Evolutionary conservation across 2,113 vertebrate genomes (phyloP).

Genomic region (Leiothrix lutea): DNA sequence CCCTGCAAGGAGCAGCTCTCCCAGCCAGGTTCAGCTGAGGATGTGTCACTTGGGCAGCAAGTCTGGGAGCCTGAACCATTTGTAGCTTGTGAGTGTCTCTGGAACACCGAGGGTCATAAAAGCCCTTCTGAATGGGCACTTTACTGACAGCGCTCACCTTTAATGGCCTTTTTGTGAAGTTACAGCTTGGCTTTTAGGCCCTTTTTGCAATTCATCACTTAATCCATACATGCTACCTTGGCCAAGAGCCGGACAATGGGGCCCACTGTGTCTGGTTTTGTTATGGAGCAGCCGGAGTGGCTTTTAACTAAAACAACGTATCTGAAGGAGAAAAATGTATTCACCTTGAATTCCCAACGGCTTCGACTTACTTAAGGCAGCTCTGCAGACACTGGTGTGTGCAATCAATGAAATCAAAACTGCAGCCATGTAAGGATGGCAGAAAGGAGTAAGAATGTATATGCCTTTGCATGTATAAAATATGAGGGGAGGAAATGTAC

Average conservation of each 20-base stretch:
- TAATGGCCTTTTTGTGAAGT: constrained; percentile 64
- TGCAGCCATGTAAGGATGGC: not conserved
- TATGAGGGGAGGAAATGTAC: not conserved
- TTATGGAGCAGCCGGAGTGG: constrained; percentile 25
- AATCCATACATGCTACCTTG: constrained; percentile 38
- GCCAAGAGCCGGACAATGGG: constrained; percentile 46
- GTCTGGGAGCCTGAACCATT: not conserved
- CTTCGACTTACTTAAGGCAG: constrained; percentile 18
- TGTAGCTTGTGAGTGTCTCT: not conserved
- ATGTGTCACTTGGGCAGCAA: not conserved
- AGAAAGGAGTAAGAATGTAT: not conserved
- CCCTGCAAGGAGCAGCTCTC: not conserved
- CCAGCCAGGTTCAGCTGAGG: not conserved
- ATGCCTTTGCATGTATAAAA: not conserved
- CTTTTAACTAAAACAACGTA: constrained; percentile 62
- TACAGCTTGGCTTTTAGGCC: constrained; percentile 57
- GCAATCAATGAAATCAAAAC: constrained; percentile 38
- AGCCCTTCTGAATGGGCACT: constrained; percentile 59
- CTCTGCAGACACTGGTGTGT: not conserved
- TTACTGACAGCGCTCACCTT: constrained; percentile 46
- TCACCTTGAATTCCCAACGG: constrained; percentile 45
- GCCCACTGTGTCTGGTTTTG: constrained; percentile 38
- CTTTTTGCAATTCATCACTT: constrained; percentile 62
- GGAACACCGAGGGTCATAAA: constrained; percentile 18
- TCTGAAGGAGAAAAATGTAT: constrained; percentile 41